These are phyloP conservation scores for Tenrec ecaudatus DNA, from an alignment of 2,113 vertebrate species.

Conservation along the genomic window DNA sequence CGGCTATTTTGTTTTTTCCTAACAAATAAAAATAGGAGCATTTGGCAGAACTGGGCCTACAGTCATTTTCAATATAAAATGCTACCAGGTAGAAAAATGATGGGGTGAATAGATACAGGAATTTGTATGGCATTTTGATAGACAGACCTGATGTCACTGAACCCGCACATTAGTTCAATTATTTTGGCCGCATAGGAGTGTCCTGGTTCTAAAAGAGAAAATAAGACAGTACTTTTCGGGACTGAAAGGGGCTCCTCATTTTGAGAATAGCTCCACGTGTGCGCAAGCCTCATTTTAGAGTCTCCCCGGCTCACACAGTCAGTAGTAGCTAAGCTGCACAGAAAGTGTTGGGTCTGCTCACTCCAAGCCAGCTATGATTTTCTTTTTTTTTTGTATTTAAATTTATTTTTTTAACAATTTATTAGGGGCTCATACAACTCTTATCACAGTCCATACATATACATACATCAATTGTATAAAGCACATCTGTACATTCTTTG, in stretches of 20 bases:
- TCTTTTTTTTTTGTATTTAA: too few species aligned
- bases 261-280: background rate
- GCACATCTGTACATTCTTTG: too few species aligned
- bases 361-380: background rate
- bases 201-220: slow-evolving; percentile 26
- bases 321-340: background rate
- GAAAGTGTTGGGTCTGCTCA: background rate
- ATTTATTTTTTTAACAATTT: too few species aligned
- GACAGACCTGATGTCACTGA: background rate
- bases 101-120: background rate
- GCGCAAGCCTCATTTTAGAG: background rate
- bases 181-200: background rate
- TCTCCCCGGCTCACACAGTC: background rate
- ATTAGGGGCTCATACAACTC: too few species aligned
- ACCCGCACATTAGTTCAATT: background rate
- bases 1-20: background rate
- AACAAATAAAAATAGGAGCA: background rate
- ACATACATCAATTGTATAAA: too few species aligned
- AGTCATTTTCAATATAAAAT: slow-evolving; percentile 33
- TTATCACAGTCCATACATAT: too few species aligned
- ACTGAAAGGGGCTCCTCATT: background rate
- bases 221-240: background rate
- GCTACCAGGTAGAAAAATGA: background rate
- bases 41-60: slow-evolving; percentile 16
- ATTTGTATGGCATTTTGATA: slow-evolving; percentile 2